Evolutionary conservation across 2,888 invertebrate genomes (phyloP).

Genomic region (Himalopsyche kuldschensis): DNA sequence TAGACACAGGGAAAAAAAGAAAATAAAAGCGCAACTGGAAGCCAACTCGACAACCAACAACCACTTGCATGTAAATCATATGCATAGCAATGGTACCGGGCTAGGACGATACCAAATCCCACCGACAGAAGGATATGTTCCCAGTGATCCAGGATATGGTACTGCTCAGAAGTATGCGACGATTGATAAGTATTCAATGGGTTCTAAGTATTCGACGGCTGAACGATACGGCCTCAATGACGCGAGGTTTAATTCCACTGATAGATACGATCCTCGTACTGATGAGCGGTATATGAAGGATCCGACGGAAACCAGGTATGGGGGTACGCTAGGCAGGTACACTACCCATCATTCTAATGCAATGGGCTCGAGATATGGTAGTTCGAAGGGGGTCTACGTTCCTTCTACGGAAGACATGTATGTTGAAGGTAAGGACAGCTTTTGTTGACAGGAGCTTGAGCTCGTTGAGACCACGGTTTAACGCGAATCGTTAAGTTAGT

Average conservation of each 20-base stretch:
- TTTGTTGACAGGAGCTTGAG: constrained; percentile 70
- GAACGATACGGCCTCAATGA: constrained; percentile 51
- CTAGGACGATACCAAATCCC: constrained; percentile 41
- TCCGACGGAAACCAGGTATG: constrained; percentile 43
- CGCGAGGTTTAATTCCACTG: constrained; percentile 57
- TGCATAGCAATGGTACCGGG: constrained; percentile 55
- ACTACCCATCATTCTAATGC: constrained; percentile 34
- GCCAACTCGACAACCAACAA: constrained; percentile 62
- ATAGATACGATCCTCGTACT: constrained; percentile 43
- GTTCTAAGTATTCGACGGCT: constrained; percentile 57
- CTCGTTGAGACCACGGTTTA: constrained; percentile 54
- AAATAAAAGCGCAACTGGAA: constrained; percentile 62
- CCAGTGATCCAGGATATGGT: constrained; percentile 54
- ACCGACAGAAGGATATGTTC: constrained; percentile 39
- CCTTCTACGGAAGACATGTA: constrained; percentile 56
- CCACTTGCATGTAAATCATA: constrained; percentile 61
- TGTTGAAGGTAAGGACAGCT: constrained; percentile 68
- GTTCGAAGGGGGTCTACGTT: constrained; percentile 36
- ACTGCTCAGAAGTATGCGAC: constrained; percentile 60
- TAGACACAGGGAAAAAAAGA: constrained; percentile 59
- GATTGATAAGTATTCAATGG: constrained; percentile 59
- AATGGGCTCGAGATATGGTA: constrained; percentile 34
- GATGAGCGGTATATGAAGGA: constrained; percentile 52
- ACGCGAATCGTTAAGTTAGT: constrained; percentile 8
- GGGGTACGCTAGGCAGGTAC: constrained; percentile 37